Conservation (phyloP, 2,888 invertebrate species). For the Scaptomyza tumidula region DNA sequence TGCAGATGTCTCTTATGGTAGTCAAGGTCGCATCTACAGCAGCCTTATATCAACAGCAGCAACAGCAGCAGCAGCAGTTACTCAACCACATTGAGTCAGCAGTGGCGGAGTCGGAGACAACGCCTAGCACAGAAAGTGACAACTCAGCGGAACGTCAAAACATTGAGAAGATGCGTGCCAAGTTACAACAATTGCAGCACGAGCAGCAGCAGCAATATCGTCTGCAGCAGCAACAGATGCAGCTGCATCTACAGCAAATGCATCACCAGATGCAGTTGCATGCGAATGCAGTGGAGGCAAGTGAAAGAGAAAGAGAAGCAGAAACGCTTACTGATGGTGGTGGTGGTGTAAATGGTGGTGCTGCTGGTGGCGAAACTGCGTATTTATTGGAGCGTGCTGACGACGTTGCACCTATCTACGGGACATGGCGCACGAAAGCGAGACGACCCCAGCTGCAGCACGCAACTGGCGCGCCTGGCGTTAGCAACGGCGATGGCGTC, state of each 20-base stretch:
- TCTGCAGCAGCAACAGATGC: constrained; percentile 66
- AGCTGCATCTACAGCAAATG: constrained; percentile 72
- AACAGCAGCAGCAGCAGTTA: constrained; percentile 54
- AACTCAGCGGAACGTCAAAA: constrained; percentile 57
- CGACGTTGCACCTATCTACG: constrained; percentile 77
- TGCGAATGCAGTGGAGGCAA: constrained; percentile 48
- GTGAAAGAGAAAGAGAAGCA: constrained; percentile 12
- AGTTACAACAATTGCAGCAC: constrained; percentile 76
- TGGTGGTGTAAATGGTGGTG: constrained; percentile 19
- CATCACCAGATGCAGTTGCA: constrained; percentile 64
- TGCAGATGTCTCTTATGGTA: constrained; percentile 82
- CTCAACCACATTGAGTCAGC: constrained; percentile 49
- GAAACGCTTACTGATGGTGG: constrained; percentile 13
- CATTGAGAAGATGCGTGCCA: constrained; percentile 81
- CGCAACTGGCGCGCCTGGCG: constrained; percentile 51
- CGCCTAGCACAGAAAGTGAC: constrained; percentile 54
- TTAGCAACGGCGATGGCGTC: constrained; percentile 6
- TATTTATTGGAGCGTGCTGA: constrained; percentile 83
- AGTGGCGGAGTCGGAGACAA: constrained; percentile 21
- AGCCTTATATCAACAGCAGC: constrained; percentile 73
- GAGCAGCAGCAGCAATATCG: constrained; percentile 73
- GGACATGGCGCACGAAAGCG: constrained; percentile 83
- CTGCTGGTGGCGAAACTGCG: constrained; percentile 75
- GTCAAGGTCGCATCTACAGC: constrained; percentile 82
- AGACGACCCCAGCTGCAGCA: constrained; percentile 78